Conservation (phyloP, 1,140 invertebrate species). For the Drosophila tropicalis region DNA sequence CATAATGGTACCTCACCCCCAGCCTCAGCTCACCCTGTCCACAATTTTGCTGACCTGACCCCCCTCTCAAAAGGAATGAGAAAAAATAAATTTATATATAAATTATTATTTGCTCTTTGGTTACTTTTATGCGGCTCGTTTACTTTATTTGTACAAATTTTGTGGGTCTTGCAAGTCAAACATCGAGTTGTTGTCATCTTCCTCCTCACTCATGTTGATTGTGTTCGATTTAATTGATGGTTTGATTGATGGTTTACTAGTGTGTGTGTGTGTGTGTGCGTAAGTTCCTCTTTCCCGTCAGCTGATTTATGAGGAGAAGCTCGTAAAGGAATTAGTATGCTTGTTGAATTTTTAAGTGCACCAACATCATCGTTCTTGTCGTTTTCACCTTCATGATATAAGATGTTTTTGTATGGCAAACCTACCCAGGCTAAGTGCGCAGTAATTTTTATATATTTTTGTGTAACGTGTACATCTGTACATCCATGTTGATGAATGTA, state of each 20-base stretch:
- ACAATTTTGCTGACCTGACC: constrained; percentile 3
- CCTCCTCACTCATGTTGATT: background rate
- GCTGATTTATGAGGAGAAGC: background rate
- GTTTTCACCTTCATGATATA: background rate
- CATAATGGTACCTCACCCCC: constrained; percentile 60
- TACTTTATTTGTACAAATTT: constrained; percentile 56
- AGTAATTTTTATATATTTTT: background rate
- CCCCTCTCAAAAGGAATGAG: constrained; percentile 7
- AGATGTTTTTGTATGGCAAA: constrained; percentile 8
- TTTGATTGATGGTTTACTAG: constrained; percentile 22
- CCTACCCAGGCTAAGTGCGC: constrained; percentile 5
- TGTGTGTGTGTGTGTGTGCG: constrained; percentile 2
- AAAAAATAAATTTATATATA: constrained; percentile 13
- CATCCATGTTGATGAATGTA: too few species aligned
- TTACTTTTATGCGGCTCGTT: constrained; percentile 61
- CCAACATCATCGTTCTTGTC: background rate
- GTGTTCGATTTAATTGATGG: constrained; percentile 51
- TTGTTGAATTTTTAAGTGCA: constrained; percentile 20
- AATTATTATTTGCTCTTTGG: constrained; percentile 63
- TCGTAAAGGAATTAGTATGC: constrained; percentile 5
- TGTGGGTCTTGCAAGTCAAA: constrained; percentile 25
- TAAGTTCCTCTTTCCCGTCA: constrained; percentile 1
- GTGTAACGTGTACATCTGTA: too few species aligned
- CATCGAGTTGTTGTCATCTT: background rate
- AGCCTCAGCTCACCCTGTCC: constrained; percentile 33